Base-by-base conservation (phyloP, 2,113 vertebrate genomes). In the Xyrauchen texanus region DNA sequence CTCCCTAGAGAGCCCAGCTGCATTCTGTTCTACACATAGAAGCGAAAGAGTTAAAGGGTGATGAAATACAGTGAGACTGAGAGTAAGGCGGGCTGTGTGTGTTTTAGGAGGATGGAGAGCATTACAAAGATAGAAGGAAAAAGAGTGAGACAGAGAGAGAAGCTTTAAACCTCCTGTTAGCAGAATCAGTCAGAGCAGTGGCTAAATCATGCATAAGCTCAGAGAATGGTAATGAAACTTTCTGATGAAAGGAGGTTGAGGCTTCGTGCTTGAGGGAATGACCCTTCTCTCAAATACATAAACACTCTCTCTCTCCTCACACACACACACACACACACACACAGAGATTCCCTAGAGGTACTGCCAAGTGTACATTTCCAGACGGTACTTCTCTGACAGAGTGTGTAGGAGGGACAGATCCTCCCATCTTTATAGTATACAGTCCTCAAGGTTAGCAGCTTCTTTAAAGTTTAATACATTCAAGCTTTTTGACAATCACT, bases 171-270 rank as follows among this genome's bases (percentile, higher is more conserved):
- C 7, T 57, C 34, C 58, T 72, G 76, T 65, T 66, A 76, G 78
- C 64, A 49, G 58, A 57, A 65, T 69, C 58, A 72, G 71, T 82
- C 55, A 72, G 79, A 81, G 77, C 63, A 76, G 53, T 60, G 79
- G 70, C 79, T 85, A 81, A 86, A 86, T 84, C 68, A 83, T 86
- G 79, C 42, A 79, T 81, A 79, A 85, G 83, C 71, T 68, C 52
- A 61, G 70, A 79, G 64, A 63, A 77, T 60, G 13, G 52, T 78
- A 84, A 78, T 62, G 80, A 86, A 55, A 72, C 10, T 64, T 69
- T 16, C 21, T 49, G 65, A 83, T 76, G 79, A 83, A 82, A 71
- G 42, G 12, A n/a, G 70, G 77, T 67, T 51, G 55, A 74, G 10
- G 49, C 51, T 74, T 49, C 5, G 1, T 66, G 55, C 71, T 34